Percentiles rank a stretch among this genome's conserved stretches.
Evolutionary conservation across 2,797 vertebrate species (phyloP).

Genomic region (Bradypodion ventrale): DNA sequence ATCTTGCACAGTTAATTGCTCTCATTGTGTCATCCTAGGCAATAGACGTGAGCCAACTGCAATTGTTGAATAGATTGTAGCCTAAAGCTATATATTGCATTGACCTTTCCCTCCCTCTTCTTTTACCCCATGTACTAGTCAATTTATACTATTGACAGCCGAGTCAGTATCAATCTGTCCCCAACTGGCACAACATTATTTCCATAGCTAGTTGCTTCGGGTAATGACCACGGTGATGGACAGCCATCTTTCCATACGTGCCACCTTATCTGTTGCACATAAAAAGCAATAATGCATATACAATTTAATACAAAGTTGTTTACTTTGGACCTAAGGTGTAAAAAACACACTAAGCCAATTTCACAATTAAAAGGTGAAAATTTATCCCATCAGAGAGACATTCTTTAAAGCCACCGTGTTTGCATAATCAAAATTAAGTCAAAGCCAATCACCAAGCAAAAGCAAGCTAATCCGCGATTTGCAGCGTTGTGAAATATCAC

Average conservation of each 20-base stretch:
- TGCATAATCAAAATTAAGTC: no score
- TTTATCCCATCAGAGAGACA: no score
- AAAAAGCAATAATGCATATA: no score
- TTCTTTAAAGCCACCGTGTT: no score
- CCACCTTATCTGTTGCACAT: background rate
- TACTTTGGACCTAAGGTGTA: background rate
- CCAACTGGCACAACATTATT: background rate
- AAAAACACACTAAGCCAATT: no score
- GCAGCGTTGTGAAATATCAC: no score
- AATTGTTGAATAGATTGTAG: conserved; percentile 15
- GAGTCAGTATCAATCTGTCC: background rate
- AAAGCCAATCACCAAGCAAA: no score
- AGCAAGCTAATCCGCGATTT: no score
- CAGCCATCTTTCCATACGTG: background rate
- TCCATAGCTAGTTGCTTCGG: background rate
- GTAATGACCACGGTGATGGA: no score
- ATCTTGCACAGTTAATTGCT: background rate
- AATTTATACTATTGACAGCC: background rate
- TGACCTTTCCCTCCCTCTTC: no score
- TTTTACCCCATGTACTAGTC: background rate
- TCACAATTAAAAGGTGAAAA: no score
- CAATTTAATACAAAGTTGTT: background rate
- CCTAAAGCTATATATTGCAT: background rate
- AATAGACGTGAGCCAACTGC: background rate
- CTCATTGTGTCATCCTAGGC: background rate